Percentiles rank a stretch among this genome's conserved stretches.
Evolutionary conservation across 2,888 invertebrate species (phyloP).

Genomic region (Temnothorax ravouxi): DNA sequence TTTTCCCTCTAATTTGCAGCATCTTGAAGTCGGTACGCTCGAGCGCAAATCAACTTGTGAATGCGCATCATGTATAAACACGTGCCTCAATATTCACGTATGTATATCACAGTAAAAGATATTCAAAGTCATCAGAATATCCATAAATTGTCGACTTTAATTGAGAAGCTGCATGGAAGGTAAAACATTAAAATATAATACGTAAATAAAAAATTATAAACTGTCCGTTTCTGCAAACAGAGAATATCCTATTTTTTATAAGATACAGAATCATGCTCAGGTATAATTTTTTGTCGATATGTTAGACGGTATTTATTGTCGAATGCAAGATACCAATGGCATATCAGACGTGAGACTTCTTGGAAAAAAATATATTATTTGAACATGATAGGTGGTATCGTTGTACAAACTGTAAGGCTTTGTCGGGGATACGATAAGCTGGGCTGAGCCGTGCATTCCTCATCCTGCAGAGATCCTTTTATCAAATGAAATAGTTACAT

Average conservation of each 20-base stretch:
- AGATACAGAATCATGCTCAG: too few relatives aligned
- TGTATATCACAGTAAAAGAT: neutral
- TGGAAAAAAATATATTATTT: slow-evolving; percentile 56
- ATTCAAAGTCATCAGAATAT: neutral
- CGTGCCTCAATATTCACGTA: slow-evolving; percentile 17
- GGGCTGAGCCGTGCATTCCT: slow-evolving; percentile 59
- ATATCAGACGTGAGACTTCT: neutral
- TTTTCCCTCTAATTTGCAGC: slow-evolving; percentile 15
- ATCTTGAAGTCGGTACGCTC: neutral
- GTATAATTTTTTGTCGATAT: too few relatives aligned
- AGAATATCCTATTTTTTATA: too few relatives aligned
- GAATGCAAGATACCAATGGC: neutral
- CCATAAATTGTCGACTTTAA: slow-evolving; percentile 10
- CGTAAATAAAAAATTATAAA: too few relatives aligned
- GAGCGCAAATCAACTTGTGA: neutral
- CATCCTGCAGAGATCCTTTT: slow-evolving; percentile 61
- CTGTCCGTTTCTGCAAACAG: too few relatives aligned
- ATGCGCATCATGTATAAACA: neutral
- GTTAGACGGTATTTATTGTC: too few relatives aligned
- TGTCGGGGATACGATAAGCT: slow-evolving; percentile 64
- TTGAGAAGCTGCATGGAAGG: neutral
- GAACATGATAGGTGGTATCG: slow-evolving; percentile 68
- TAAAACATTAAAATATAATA: too few relatives aligned
- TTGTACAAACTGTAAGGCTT: slow-evolving; percentile 56
- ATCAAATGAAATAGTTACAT: slow-evolving; percentile 35